Conservation (phyloP, 2,888 invertebrate species). For the Pardosa pseudoannulata region DNA sequence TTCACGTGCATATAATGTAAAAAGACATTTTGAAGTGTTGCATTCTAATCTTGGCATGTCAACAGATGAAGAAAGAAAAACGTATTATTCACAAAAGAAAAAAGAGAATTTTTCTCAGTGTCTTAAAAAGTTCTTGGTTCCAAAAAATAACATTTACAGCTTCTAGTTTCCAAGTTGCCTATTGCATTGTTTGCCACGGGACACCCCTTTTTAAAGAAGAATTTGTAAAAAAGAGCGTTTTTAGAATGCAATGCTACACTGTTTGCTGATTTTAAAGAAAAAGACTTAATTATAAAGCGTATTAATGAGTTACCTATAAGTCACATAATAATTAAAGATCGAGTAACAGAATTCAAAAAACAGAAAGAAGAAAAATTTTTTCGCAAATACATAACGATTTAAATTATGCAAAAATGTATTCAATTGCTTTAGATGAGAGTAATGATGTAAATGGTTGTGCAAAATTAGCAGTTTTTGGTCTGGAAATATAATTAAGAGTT, state of each 20-base stretch:
- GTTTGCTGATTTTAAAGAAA: conserved; percentile 18
- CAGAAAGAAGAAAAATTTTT: conserved; percentile 2
- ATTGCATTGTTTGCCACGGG: conserved; percentile 1
- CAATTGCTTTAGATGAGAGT: conserved; percentile 1
- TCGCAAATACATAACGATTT: conserved; percentile 23
- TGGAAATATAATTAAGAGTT: too few relatives aligned
- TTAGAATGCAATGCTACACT: background rate
- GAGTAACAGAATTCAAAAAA: conserved; percentile 14
- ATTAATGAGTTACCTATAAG: conserved; percentile 17
- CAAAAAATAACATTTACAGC: background rate
- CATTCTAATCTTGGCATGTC: background rate
- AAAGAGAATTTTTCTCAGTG: too few relatives aligned
- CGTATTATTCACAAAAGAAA: too few relatives aligned
- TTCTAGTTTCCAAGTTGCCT: conserved; percentile 3
- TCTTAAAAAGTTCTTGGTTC: background rate
- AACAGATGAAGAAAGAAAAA: background rate
- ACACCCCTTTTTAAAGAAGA: background rate
- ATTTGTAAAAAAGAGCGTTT: background rate
- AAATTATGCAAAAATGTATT: background rate
- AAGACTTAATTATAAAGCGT: conserved; percentile 2
- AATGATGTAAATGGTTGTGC: background rate
- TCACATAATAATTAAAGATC: conserved; percentile 19
- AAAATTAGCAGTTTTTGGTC: background rate
- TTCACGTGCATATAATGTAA: background rate
- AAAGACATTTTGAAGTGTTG: conserved; percentile 5